Conservation (phyloP, 2,888 invertebrate genomes). For the Parnassius smintheus region DNA sequence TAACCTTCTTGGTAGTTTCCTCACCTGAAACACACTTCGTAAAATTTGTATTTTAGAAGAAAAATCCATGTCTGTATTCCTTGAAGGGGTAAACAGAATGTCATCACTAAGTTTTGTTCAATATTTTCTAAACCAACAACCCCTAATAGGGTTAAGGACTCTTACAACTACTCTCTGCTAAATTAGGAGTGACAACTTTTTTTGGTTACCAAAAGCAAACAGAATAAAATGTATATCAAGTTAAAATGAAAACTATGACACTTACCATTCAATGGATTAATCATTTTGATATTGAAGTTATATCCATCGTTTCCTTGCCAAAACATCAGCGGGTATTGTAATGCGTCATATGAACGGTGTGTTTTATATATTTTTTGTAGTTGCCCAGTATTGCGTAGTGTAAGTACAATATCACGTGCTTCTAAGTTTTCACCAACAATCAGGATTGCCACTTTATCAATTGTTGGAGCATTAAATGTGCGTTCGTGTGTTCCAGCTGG, state of each 20-base stretch:
- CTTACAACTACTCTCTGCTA: background rate
- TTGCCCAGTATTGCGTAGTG: no score
- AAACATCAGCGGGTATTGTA: constrained; percentile 1
- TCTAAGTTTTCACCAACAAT: no score
- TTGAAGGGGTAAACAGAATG: no score
- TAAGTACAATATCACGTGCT: no score
- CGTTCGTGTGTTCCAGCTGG: no score
- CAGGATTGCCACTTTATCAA: no score
- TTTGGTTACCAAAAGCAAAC: background rate
- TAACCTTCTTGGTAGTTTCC: constrained; percentile 1
- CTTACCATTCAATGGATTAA: background rate
- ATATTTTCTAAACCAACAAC: no score
- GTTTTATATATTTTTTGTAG: no score
- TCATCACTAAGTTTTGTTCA: no score
- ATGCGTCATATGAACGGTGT: no score
- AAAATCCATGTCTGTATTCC: no score
- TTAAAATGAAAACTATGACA: background rate
- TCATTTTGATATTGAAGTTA: background rate
- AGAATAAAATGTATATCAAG: background rate
- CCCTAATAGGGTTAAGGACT: background rate
- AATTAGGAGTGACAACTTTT: background rate
- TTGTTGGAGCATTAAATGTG: no score
- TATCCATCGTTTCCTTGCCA: background rate
- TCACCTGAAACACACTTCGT: background rate
- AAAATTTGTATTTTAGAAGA: background rate